Evolutionary conservation across 2,888 invertebrate genomes (phyloP), one percentile per base, ranked within the genome.

Genomic region (Ditula angustiorana): DNA sequence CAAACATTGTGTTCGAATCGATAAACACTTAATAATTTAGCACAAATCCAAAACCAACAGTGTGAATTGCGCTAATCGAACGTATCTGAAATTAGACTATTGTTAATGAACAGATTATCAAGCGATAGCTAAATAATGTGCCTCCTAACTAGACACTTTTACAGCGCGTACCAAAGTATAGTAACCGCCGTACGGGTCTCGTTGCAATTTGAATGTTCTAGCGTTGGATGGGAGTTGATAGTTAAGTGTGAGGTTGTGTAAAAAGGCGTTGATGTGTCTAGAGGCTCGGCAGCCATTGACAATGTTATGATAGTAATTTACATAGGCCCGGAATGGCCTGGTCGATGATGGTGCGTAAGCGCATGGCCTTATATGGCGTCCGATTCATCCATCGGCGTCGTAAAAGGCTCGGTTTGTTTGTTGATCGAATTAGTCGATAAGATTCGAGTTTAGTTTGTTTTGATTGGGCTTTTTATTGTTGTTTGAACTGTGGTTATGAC

Each of bases 231-330:
- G 28, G 28, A 68, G 71, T 57, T 44, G 10, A 33, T 55, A 62
- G 24, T 69, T 52, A 35, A 56, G 30, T 65, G 65, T 19, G 2
- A 8, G 21, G 16, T 28, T 10, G 30, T n/a, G 8, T 58, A 49
- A 35, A 23, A 50, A 64, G 66, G 57, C 37, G 21, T 21, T 19
- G 47, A 56, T 50, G 26, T 44, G 33, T 35, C 47, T 61, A 56
- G 63, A 61, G 33, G 35, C 21, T 35, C 37, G 61, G 69, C 67
- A 65, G 64, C 67, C 71, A 70, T 69, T 78, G 74, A 65, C 67
- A 69, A 78, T 80, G 76, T 82, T 82, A 76, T 80, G 79, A 80
- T 78, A 81, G 76, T 77, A 80, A 83, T 86, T 86, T 83, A 85
- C 82, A 81, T 74, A 67, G 67, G 75, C 80, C 78, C 73, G 61